These are phyloP conservation scores for Mya arenaria DNA, from an alignment of 1,140 invertebrate genomes.

Conservation along the genomic window DNA sequence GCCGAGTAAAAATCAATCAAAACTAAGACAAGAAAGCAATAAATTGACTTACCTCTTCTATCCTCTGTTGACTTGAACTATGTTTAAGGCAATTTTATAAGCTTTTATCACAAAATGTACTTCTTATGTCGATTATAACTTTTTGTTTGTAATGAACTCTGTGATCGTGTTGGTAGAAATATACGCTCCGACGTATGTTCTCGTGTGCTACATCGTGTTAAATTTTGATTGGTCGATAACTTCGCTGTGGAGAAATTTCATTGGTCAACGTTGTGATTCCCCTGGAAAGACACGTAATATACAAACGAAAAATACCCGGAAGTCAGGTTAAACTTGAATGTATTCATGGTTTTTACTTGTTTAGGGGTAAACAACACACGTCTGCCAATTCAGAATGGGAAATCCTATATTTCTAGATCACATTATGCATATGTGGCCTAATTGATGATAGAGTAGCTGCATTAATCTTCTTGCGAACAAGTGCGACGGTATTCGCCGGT, in stretches of 20 bases:
- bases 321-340: too few species aligned
- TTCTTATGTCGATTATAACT: background rate
- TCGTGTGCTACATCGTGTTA: slow-evolving; percentile 41
- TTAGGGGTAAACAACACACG: too few species aligned
- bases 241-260: slow-evolving; percentile 46
- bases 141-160: background rate
- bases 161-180: background rate
- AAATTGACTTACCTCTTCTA: background rate
- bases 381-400: too few species aligned
- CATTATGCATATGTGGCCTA: too few species aligned
- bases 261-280: slow-evolving; percentile 51
- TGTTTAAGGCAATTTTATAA: background rate
- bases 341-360: too few species aligned
- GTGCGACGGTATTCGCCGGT: too few species aligned
- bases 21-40: background rate
- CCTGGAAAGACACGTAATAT: slow-evolving; percentile 50
- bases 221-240: slow-evolving; percentile 34
- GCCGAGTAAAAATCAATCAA: background rate
- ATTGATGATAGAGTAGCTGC: too few species aligned
- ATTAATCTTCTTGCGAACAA: too few species aligned
- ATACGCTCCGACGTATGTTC: background rate
- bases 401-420: too few species aligned
- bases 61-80: background rate
- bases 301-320: too few species aligned
- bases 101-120: background rate